phyloP scores from a whole-genome alignment of 1,140 invertebrate species.

The Meteorus sp. region DNA sequence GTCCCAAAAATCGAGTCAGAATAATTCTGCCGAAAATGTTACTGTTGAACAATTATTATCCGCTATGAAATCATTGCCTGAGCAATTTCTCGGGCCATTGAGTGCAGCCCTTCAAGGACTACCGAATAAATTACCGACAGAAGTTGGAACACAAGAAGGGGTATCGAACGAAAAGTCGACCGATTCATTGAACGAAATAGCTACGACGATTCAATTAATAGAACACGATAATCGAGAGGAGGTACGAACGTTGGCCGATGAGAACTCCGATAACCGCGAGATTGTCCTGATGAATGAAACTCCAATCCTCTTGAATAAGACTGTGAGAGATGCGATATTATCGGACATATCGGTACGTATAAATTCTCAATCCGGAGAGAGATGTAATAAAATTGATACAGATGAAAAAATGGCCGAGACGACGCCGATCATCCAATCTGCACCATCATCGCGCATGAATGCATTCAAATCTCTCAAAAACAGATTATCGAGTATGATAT shows the following conservation, averaged over 20 bases:
- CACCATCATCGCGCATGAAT: slow-evolving; percentile 23
- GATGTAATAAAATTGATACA: background rate
- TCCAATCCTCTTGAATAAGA: background rate
- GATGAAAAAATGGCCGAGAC: background rate
- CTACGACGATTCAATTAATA: background rate
- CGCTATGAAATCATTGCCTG: slow-evolving; percentile 48
- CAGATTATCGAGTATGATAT: slow-evolving; percentile 30
- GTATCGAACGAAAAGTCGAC: slow-evolving; percentile 38
- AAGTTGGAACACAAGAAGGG: slow-evolving; percentile 27
- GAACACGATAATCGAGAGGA: background rate
- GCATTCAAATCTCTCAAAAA: slow-evolving; percentile 26
- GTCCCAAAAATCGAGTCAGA: background rate
- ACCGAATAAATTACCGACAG: slow-evolving; percentile 38
- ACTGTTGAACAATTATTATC: slow-evolving; percentile 47
- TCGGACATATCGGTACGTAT: slow-evolving; percentile 17
- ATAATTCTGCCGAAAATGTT: background rate
- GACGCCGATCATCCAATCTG: background rate
- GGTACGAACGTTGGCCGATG: background rate
- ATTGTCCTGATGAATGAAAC: too few species aligned
- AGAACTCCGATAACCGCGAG: too few species aligned
- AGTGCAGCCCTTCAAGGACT: slow-evolving; percentile 44
- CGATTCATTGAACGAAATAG: too few species aligned
- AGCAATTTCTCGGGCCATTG: slow-evolving; percentile 48
- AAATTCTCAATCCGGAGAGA: background rate
- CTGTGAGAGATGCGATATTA: background rate